Evolutionary conservation across 2,797 vertebrate species (phyloP).

Genomic region (Syncerus caffer): DNA sequence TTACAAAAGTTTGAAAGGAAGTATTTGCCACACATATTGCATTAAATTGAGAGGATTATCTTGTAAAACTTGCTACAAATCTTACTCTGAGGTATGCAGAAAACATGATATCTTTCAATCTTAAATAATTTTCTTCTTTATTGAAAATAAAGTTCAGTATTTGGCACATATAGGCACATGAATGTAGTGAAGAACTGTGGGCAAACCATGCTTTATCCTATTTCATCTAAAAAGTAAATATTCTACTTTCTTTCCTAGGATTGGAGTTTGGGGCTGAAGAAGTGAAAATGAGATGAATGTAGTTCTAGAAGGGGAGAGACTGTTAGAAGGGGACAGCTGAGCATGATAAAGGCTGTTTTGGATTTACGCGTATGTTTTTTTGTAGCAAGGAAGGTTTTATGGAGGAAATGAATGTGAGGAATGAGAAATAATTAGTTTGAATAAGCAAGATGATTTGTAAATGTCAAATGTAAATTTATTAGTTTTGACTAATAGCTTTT

Average conservation of each 20-base stretch:
- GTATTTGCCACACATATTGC: background rate
- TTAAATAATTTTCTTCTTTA: background rate
- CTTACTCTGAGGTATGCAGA: background rate
- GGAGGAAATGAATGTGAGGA: background rate
- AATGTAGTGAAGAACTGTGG: background rate
- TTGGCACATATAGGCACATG: background rate
- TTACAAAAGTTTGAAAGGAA: constrained; percentile 26
- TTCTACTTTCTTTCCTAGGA: background rate
- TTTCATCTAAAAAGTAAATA: constrained; percentile 41
- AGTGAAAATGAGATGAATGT: background rate
- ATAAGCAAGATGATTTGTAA: background rate
- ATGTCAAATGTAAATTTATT: background rate
- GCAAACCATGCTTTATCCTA: background rate
- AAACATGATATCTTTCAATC: background rate
- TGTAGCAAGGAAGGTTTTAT: background rate
- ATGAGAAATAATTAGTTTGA: background rate
- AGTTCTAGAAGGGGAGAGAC: background rate
- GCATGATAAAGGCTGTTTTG: background rate
- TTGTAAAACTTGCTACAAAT: background rate
- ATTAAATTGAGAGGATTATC: constrained; percentile 21
- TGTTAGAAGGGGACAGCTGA: background rate
- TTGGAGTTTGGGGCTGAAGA: background rate
- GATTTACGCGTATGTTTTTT: background rate
- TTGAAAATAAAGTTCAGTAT: background rate
- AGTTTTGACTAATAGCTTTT: background rate